phyloP scores from a whole-genome alignment of 2,797 vertebrate genomes.

The Sebastes minor region DNA sequence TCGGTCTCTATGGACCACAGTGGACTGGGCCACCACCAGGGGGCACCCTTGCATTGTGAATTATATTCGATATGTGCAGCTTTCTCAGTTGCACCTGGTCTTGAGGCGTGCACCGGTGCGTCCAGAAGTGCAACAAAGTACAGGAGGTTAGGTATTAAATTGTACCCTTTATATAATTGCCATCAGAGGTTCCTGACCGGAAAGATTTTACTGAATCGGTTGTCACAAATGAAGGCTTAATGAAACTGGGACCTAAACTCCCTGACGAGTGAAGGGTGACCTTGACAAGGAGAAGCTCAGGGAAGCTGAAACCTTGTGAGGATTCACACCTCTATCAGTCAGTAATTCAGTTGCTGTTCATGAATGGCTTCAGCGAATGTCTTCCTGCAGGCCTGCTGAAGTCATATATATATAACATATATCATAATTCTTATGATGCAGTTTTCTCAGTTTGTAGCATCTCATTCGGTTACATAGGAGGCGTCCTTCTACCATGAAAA shows the following conservation, averaged over 20 bases:
- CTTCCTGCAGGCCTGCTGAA: not conserved
- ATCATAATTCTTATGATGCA: not conserved
- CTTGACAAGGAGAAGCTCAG: constrained; percentile 58
- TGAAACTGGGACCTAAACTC: constrained; percentile 71
- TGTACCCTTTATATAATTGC: not conserved
- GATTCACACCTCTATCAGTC: constrained; percentile 9
- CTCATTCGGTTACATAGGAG: constrained; percentile 3
- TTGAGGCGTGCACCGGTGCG: not conserved
- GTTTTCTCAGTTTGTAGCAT: constrained; percentile 19
- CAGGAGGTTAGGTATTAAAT: not conserved
- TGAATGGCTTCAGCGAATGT: constrained; percentile 5
- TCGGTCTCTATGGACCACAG: constrained; percentile 76
- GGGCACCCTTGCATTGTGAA: constrained; percentile 46
- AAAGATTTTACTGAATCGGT: constrained; percentile 17
- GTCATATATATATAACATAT: not conserved
- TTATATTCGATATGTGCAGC: not conserved
- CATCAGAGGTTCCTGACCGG: not conserved
- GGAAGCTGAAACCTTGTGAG: constrained; percentile 26
- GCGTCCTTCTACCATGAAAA: constrained; percentile 3
- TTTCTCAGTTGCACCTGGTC: constrained; percentile 12
- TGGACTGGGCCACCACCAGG: constrained; percentile 76
- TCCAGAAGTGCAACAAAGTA: not conserved
- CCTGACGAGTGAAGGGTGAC: constrained; percentile 55
- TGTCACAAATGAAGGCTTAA: constrained; percentile 56
- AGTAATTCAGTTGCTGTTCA: not conserved